Evolutionary conservation across 2,113 vertebrate species (phyloP).

Genomic region (Psilopsiagon aymara): DNA sequence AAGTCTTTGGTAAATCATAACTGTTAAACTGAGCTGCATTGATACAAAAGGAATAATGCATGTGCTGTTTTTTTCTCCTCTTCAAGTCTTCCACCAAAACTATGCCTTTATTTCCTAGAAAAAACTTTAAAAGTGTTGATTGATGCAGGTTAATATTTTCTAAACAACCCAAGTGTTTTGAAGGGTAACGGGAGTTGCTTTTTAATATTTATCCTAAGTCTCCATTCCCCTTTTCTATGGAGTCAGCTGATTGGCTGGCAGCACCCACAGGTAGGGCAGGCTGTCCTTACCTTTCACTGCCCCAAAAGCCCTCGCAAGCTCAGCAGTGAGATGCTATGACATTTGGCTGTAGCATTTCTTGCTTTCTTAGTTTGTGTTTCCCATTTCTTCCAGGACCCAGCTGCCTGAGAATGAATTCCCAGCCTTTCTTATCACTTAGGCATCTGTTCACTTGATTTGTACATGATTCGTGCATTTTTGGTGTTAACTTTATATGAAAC

Average conservation of each 20-base stretch:
- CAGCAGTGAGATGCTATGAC: not conserved
- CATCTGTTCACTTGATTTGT: not conserved
- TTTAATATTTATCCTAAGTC: not conserved
- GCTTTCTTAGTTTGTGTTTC: not conserved
- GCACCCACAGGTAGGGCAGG: conserved; percentile 19
- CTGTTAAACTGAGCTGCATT: not conserved
- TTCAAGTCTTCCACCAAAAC: not conserved
- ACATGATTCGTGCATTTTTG: not conserved
- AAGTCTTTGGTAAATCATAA: not conserved
- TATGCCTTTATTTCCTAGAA: not conserved
- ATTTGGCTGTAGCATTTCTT: conserved; percentile 3
- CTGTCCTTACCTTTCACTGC: not conserved
- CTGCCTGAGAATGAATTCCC: not conserved
- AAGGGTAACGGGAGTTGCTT: not conserved
- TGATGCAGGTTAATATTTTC: not conserved
- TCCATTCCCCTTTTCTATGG: not conserved
- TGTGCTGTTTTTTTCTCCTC: not conserved
- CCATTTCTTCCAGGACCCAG: not conserved
- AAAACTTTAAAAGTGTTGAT: not conserved
- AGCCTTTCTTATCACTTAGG: not conserved
- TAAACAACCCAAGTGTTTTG: not conserved
- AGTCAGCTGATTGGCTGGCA: not conserved
- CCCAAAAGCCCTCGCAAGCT: conserved; percentile 30
- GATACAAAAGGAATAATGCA: not conserved
- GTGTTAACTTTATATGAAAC: not conserved